These are phyloP conservation scores for Catocala nupta DNA, from an alignment of 2,888 invertebrate species.

Conservation along the genomic window DNA sequence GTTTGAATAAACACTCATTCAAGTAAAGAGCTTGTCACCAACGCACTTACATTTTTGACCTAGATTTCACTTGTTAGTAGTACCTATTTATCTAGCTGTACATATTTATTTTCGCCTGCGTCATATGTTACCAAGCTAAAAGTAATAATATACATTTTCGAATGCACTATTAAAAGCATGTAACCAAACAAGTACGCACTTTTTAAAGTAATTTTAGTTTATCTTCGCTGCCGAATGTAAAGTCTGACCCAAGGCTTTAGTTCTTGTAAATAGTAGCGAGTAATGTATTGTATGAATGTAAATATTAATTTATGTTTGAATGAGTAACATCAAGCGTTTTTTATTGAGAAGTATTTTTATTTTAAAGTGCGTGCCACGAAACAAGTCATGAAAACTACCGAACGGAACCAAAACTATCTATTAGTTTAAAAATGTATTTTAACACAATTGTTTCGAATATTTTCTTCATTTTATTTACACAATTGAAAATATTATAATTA, in stretches of 20 bases:
- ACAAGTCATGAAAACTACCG: too few species aligned
- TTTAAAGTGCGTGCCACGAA: too few species aligned
- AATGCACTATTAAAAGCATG: conserved; percentile 8
- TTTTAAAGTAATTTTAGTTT: background rate
- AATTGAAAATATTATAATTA: too few species aligned
- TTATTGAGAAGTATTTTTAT: too few species aligned
- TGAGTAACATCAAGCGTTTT: background rate
- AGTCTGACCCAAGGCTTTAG: background rate
- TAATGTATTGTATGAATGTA: too few species aligned
- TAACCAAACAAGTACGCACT: conserved; percentile 1
- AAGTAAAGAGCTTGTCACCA: background rate
- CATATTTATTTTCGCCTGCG: conserved; percentile 12
- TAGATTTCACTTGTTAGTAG: conserved; percentile 23
- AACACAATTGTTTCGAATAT: too few species aligned
- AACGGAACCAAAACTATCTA: too few species aligned
- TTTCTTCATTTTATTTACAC: too few species aligned
- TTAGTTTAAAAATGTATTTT: too few species aligned
- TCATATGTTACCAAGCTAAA: conserved; percentile 5
- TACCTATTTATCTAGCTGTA: conserved; percentile 12
- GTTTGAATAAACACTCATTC: too few species aligned
- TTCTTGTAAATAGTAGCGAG: too few species aligned
- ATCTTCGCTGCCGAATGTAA: background rate
- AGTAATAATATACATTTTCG: background rate
- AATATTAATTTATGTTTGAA: background rate
- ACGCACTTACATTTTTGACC: conserved; percentile 15